Evolutionary conservation across 1,140 invertebrate genomes (phyloP).

Genomic region (Wiebesia pumilae): DNA sequence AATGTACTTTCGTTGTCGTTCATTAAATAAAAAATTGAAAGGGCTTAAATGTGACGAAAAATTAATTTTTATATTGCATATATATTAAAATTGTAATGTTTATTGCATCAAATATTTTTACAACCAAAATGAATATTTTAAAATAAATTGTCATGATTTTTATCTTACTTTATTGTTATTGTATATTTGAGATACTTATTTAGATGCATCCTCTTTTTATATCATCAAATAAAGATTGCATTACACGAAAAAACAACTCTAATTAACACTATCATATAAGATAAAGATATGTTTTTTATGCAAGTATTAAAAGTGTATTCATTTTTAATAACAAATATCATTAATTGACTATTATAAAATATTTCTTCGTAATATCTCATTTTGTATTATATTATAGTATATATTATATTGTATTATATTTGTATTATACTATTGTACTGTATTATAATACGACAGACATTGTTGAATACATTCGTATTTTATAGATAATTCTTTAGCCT

Average conservation of each 20-base stretch:
- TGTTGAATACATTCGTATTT: too few species aligned
- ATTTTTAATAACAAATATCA: not conserved
- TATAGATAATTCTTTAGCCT: too few species aligned
- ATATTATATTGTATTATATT: too few species aligned
- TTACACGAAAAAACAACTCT: not conserved
- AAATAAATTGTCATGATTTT: not conserved
- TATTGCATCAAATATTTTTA: not conserved
- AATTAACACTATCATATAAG: not conserved
- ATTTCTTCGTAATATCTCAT: too few species aligned
- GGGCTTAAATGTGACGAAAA: too few species aligned
- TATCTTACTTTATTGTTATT: not conserved
- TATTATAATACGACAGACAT: too few species aligned
- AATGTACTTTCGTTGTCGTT: too few species aligned
- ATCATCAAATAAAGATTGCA: not conserved
- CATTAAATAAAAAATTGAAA: too few species aligned
- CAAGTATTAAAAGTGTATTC: not conserved
- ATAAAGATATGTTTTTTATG: not conserved
- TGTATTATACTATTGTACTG: too few species aligned
- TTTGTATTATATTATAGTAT: too few species aligned
- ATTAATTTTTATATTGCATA: too few species aligned
- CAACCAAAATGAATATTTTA: not conserved
- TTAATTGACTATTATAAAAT: not conserved
- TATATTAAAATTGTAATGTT: not conserved
- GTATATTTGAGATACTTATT: not conserved
- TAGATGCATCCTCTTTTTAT: not conserved